Conservation (phyloP, 2,113 vertebrate species). For the Pavo muticus region DNA sequence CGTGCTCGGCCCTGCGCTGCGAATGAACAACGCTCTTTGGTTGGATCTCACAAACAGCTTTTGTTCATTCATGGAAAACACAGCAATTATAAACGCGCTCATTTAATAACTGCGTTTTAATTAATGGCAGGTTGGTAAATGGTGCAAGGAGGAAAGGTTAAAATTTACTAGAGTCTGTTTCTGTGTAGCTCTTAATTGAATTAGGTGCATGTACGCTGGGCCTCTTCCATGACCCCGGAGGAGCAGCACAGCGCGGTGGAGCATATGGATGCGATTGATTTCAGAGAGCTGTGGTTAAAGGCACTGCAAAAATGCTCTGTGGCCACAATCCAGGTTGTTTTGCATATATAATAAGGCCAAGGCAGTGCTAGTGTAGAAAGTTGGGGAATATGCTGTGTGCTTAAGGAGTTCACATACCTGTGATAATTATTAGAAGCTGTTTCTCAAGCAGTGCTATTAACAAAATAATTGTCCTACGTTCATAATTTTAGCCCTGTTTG, state of each 20-base stretch:
- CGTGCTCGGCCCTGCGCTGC: accelerated
- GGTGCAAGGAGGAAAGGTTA: conserved; percentile 11
- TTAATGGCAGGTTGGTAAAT: conserved; percentile 31
- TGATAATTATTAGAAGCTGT: neutral
- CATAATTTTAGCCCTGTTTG: neutral
- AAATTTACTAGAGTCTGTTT: conserved; percentile 33
- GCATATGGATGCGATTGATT: neutral
- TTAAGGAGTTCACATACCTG: conserved; percentile 4
- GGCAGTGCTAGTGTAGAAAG: neutral
- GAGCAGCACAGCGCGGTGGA: neutral
- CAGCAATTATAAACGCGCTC: conserved; percentile 2
- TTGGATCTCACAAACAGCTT: conserved; percentile 32
- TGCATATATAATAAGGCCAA: neutral
- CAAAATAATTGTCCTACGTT: neutral
- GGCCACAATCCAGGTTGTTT: conserved; percentile 17
- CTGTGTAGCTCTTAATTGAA: conserved; percentile 53
- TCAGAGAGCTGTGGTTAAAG: conserved; percentile 39
- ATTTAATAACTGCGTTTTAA: conserved; percentile 47
- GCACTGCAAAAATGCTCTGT: neutral
- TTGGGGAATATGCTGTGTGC: neutral
- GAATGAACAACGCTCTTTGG: neutral
- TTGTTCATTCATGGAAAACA: conserved; percentile 64
- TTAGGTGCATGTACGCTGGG: conserved; percentile 10
- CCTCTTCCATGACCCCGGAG: neutral
- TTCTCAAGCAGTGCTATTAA: neutral